These are phyloP conservation scores for Rhabdomys dilectus DNA, from an alignment of 2,113 vertebrate species.

Conservation along the genomic window DNA sequence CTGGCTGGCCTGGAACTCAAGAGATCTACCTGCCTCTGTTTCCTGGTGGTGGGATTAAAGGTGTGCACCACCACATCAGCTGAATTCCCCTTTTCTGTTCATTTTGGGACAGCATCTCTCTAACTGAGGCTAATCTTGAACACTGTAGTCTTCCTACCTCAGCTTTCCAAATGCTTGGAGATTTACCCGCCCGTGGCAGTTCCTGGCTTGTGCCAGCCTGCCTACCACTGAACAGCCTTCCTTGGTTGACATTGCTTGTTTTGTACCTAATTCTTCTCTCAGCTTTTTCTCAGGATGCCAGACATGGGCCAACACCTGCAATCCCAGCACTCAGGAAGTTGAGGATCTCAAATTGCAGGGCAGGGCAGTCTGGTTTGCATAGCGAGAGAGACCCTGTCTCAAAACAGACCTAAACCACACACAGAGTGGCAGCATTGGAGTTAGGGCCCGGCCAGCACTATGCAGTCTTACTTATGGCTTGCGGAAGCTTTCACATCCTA, in stretches of 20 bases:
- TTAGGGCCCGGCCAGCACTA: neutral
- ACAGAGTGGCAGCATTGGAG: neutral
- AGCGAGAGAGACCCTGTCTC: neutral
- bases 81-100: neutral
- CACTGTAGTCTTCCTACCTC: neutral
- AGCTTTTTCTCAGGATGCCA: neutral
- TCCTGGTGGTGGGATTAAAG: neutral
- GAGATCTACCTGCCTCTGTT: neutral
- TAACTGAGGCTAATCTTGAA: neutral
- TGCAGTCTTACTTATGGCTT: neutral
- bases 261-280: fast-evolving
- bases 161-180: too few species aligned
- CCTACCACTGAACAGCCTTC: neutral
- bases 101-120: neutral
- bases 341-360: neutral
- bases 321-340: neutral
- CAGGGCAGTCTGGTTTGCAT: neutral
- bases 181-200: neutral
- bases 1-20: neutral
- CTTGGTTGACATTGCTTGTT: neutral
- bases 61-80: fast-evolving
- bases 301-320: neutral
- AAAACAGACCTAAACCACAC: neutral
- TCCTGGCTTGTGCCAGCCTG: neutral
- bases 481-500: neutral